Percentiles rank a stretch among this genome's conserved stretches.
These are phyloP conservation scores for Chloebia gouldiae DNA, from an alignment of 2,113 vertebrate genomes.

Conservation along the genomic window DNA sequence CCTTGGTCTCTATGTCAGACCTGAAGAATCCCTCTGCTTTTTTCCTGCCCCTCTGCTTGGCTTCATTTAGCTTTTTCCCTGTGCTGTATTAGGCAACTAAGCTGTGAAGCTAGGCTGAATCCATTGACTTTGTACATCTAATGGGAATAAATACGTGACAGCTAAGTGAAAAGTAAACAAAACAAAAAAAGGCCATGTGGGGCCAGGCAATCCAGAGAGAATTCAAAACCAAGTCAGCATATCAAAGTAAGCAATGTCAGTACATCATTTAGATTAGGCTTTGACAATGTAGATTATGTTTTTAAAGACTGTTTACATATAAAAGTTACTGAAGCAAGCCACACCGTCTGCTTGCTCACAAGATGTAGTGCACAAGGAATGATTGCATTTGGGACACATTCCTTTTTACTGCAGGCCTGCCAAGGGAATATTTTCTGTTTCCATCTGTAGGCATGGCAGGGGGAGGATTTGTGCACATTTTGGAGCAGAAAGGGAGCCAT, in stretches of 20 bases:
- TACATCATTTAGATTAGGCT: slow-evolving; percentile 49
- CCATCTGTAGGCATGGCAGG: background rate
- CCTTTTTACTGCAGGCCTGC: background rate
- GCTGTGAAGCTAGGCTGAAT: slow-evolving; percentile 29
- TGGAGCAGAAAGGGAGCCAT: background rate
- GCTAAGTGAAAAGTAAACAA: slow-evolving; percentile 57
- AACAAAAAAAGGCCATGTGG: slow-evolving; percentile 40
- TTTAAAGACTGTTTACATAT: slow-evolving; percentile 58
- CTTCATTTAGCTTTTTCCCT: background rate
- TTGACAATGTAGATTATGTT: slow-evolving; percentile 42
- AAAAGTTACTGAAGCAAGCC: slow-evolving; percentile 47
- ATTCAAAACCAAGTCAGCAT: slow-evolving; percentile 42
- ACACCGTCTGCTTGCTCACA: slow-evolving; percentile 28
- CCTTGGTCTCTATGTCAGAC: background rate
- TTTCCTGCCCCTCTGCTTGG: background rate
- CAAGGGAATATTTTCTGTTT: background rate
- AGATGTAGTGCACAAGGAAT: background rate
- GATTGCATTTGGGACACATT: background rate
- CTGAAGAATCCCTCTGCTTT: background rate
- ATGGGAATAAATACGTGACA: slow-evolving; percentile 57
- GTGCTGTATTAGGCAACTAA: background rate
- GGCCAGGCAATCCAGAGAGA: slow-evolving; percentile 32
- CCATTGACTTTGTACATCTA: slow-evolving; percentile 29
- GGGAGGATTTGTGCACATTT: background rate
- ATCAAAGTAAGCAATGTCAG: slow-evolving; percentile 40